Base-by-base conservation (phyloP, 2,113 vertebrate genomes). In the Myiopsitta monachus region DNA sequence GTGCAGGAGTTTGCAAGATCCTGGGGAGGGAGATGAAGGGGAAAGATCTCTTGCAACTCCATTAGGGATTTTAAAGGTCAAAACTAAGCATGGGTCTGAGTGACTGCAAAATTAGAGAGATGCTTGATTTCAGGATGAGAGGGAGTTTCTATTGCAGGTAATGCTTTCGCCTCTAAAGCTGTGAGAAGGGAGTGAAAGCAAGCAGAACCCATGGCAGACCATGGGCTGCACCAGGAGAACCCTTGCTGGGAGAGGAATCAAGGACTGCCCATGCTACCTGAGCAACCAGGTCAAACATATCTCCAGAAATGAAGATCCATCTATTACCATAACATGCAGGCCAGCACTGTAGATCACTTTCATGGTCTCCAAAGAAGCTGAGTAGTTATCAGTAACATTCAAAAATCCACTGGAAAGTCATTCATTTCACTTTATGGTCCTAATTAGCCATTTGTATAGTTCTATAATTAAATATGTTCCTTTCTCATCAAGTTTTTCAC, bases 381-480 rank as follows among this genome's bases (percentile, higher is more conserved):
- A 98, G 96, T 96, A 95, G 97, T 98, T 98, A 98, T 98, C 98
- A 97, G 97, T 98, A 98, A 98, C 96, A 92, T 98, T 98, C 97
- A 98, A 97, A 98, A 98, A 98, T 98, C 97, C 97, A 98, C 98
- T 98, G 97, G 98, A 98, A 98, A 98, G 98, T 98, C 97, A 98
- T 98, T 98, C 96, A 98, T 98, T 98, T 98, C 98, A 98, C 98
- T 98, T 98, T 98, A 98, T 98, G 97, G 97, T 98, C 98, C 98
- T 98, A 98, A 98, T 98, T 98, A 98, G 98, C 98, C 98, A 98
- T 98, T 98, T 98, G 98, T 98, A 98, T 98, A 98, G 98, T 98
- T 98, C 98, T 98, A 98, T 98, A 98, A 98, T 98, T 98, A 98
- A 98, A 98, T 98, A 98, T 98, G 98, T 98, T 98, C 98, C 98